Conservation (phyloP, 2,113 vertebrate species). For the Beaufortia kweichowensis region DNA sequence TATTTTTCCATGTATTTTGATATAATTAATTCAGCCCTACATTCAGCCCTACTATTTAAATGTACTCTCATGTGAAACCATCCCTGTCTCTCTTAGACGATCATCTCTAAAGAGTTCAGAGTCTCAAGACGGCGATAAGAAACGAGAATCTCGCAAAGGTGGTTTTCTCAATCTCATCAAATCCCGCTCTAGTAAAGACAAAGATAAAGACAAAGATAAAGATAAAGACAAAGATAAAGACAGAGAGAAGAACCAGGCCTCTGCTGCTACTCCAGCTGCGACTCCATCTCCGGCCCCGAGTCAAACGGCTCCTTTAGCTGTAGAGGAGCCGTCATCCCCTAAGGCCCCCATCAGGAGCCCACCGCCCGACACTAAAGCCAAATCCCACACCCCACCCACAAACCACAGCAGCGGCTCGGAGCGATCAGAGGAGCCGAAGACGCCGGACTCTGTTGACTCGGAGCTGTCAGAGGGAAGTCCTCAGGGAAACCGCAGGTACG, state of each 20-base stretch:
- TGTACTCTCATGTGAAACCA: background rate
- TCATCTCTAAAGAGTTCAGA: slow-evolving; percentile 78
- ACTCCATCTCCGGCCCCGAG: slow-evolving; percentile 48
- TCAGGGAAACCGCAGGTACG: slow-evolving; percentile 83
- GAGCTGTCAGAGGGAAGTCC: slow-evolving; percentile 86
- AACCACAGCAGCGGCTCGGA: slow-evolving; percentile 81
- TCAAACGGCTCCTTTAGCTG: slow-evolving; percentile 4
- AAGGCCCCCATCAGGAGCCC: slow-evolving; percentile 74
- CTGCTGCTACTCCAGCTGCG: slow-evolving; percentile 50
- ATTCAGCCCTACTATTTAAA: too few species aligned
- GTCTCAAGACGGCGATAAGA: slow-evolving; percentile 86
- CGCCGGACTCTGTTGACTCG: slow-evolving; percentile 81
- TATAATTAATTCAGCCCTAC: too few species aligned
- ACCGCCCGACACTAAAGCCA: slow-evolving; percentile 66
- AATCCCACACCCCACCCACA: slow-evolving; percentile 57
- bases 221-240: slow-evolving; percentile 17
- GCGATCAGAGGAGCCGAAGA: slow-evolving; percentile 82
- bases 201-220: slow-evolving; percentile 50
- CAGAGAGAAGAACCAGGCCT: slow-evolving; percentile 67
- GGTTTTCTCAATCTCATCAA: slow-evolving; percentile 96
- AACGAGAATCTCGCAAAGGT: slow-evolving; percentile 86
- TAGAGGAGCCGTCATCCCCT: slow-evolving; percentile 84
- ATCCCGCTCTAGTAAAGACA: slow-evolving; percentile 76
- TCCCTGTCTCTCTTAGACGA: slow-evolving; percentile 65
- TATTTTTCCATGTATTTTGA: too few species aligned